These are phyloP conservation scores for Leptopilina myrica DNA, from an alignment of 2,888 invertebrate species.

Conservation along the genomic window DNA sequence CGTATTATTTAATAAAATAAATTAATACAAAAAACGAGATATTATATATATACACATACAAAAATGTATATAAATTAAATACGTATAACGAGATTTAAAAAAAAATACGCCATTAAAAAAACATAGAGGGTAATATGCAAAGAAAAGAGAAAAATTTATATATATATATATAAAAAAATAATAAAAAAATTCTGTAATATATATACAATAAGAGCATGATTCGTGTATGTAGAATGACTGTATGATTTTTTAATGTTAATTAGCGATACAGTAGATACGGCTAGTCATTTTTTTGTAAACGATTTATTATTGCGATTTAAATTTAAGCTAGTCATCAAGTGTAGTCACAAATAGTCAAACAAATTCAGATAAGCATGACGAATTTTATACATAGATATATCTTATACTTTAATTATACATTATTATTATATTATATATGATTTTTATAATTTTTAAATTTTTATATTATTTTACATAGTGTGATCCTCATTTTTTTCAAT, in stretches of 20 bases:
- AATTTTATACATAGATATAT: background rate
- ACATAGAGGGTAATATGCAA: slow-evolving; percentile 55
- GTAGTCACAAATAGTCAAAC: slow-evolving; percentile 53
- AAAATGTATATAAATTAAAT: slow-evolving; percentile 48
- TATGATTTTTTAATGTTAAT: slow-evolving; percentile 49
- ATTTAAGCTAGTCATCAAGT: slow-evolving; percentile 69
- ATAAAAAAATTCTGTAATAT: slow-evolving; percentile 40
- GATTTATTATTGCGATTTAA: slow-evolving; percentile 66
- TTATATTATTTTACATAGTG: slow-evolving; percentile 40
- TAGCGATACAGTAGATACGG: slow-evolving; percentile 54
- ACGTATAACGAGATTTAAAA: slow-evolving; percentile 48
- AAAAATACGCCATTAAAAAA: slow-evolving; percentile 45
- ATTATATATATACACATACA: slow-evolving; percentile 43
- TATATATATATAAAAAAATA: slow-evolving; percentile 48
- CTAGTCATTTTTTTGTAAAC: slow-evolving; percentile 70
- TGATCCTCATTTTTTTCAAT: slow-evolving; percentile 35
- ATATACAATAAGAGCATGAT: slow-evolving; percentile 53
- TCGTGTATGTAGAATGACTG: slow-evolving; percentile 42
- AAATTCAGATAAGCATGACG: slow-evolving; percentile 23
- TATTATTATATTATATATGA: slow-evolving; percentile 41
- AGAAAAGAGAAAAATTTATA: slow-evolving; percentile 55
- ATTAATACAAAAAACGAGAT: slow-evolving; percentile 52
- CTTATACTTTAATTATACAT: background rate
- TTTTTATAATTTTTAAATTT: slow-evolving; percentile 49
- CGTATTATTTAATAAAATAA: slow-evolving; percentile 63